A percentile compares a stretch with the other conserved stretches of the same genome.
These are phyloP conservation scores for Petrocephalus microphthalmus DNA, from an alignment of 2,113 vertebrate species.

Conservation along the genomic window DNA sequence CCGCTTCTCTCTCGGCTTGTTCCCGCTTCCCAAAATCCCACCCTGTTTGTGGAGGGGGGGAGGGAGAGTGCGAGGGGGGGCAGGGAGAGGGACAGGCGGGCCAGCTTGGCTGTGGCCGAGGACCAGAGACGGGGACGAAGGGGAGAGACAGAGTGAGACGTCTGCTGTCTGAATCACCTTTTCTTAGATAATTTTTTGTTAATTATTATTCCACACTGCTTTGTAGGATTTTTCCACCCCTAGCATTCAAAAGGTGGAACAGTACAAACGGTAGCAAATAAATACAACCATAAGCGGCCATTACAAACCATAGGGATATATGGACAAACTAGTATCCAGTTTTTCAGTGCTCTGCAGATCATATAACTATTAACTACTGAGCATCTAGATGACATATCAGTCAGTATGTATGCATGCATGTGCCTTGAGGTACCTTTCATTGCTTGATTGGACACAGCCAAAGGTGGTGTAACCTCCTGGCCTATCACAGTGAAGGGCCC, in stretches of 20 bases:
- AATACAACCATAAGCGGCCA: not conserved
- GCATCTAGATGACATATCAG: not conserved
- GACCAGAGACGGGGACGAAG: slow-evolving; percentile 10
- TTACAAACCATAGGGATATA: not conserved
- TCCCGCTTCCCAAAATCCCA: slow-evolving; percentile 67
- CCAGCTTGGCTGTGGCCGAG: slow-evolving; percentile 69
- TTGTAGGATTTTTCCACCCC: not conserved
- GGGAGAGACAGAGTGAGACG: not conserved
- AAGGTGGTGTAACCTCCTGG: slow-evolving; percentile 44
- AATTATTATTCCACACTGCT: not conserved
- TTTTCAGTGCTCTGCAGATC: not conserved
- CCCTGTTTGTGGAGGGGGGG: slow-evolving; percentile 66
- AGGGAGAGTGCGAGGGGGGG: slow-evolving; percentile 76
- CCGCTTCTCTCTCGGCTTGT: slow-evolving; percentile 55
- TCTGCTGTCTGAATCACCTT: not conserved
- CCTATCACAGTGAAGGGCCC: slow-evolving; percentile 53
- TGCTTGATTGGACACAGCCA: slow-evolving; percentile 54
- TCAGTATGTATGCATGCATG: not conserved
- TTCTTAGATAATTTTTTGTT: not conserved
- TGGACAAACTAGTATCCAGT: not conserved
- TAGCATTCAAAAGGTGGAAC: not conserved
- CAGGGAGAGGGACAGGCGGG: slow-evolving; percentile 78
- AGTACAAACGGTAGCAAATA: not conserved
- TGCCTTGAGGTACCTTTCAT: slow-evolving; percentile 59
- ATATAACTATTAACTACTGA: not conserved